Base-by-base conservation (phyloP, 2,797 vertebrate species). In the Syndactyla subalaris region DNA sequence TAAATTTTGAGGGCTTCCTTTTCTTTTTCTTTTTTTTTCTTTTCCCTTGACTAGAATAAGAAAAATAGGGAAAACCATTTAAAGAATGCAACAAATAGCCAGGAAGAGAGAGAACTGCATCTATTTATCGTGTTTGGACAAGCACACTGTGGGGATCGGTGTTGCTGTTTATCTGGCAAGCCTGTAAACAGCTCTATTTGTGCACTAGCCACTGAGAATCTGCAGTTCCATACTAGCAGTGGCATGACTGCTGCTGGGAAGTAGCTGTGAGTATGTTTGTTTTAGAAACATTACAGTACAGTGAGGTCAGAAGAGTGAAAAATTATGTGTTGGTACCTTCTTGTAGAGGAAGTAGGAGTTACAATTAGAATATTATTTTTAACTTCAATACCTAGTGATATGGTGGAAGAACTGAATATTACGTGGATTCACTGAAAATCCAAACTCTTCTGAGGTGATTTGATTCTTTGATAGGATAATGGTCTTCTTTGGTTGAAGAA, bases 161-260 rank as follows among this genome's bases (percentile, higher is more conserved):
- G 66, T 12, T 91, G 52, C 43, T 85, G 3, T 88, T 94, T 90
- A 32, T 76, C 41, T 79, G 89, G 76, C 82, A 86, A 73, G 51
- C 8, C 73, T 86, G 58, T 36, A 54, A 89, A 86, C 80, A 91
- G 82, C 84, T 95, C 57, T 92, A 8, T 91, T 92, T 84, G 76
- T 67, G 43, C 58, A 67, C 52, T 59, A 52, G 63, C 49, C 58
- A 85, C 87, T 27, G 27, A 75, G 75, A 89, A 92, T 51, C 54
- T 38, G 76, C 52, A 65, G 70, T 82, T 78, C 62, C 3, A 1
- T 62, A 45, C 66, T 77, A 87, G 72, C n/a, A 24, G 34, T 46
- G 48, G 67, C 43, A 57, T 79, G 72, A 20, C 54, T 84, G 68
- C 81, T 86, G 67, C 83, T 92, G 85, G 55, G 82, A 94, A 84